Evolutionary conservation across 2,113 vertebrate species (phyloP).

Genomic region (Pollimyrus isidori): DNA sequence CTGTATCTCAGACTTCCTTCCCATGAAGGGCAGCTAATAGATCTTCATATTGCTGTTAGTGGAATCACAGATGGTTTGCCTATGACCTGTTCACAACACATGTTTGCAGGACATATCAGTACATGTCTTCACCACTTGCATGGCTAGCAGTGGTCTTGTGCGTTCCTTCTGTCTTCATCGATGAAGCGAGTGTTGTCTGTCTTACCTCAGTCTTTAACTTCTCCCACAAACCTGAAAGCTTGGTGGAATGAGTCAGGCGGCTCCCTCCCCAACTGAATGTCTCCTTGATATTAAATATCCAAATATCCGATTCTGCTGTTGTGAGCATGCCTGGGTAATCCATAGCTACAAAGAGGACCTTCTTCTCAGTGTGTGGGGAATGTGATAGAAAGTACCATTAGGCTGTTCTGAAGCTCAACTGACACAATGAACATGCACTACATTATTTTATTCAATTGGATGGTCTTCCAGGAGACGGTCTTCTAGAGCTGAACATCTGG

Average conservation of each 20-base stretch:
- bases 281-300: background rate
- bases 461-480: background rate
- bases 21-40: background rate
- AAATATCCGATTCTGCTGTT: background rate
- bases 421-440: background rate
- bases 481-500: background rate
- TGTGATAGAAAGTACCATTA: background rate
- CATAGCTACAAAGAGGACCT: background rate
- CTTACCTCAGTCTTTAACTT: background rate
- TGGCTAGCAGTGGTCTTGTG: background rate
- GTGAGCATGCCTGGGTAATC: background rate
- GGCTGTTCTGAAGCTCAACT: background rate
- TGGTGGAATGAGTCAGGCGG: background rate
- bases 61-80: background rate
- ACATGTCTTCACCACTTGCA: background rate
- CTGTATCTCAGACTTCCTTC: background rate
- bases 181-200: background rate
- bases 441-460: background rate
- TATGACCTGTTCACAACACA: background rate
- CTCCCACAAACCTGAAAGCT: background rate
- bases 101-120: background rate
- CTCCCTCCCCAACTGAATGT: slow-evolving; percentile 8
- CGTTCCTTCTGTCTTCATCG: background rate
- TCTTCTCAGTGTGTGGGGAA: background rate
- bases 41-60: background rate